phyloP scores from a whole-genome alignment of 2,113 vertebrate species.

The Ardeotis arabs region DNA sequence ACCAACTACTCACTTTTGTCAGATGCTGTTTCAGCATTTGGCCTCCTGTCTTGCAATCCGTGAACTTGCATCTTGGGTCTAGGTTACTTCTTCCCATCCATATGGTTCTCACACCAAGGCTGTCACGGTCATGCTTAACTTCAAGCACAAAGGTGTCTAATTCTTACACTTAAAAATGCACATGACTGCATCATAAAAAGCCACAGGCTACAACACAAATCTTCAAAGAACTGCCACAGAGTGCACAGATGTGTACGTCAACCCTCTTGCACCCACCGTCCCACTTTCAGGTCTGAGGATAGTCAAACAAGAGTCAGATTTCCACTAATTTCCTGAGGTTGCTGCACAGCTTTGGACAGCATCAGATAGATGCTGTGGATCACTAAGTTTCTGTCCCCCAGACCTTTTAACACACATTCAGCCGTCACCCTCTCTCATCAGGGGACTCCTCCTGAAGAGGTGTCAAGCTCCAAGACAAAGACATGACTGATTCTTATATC shows the following conservation, averaged over 20 bases:
- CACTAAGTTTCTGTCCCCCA: slow-evolving; percentile 57
- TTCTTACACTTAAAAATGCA: slow-evolving; percentile 33
- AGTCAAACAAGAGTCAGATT: slow-evolving; percentile 54
- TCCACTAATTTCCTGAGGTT: slow-evolving; percentile 45
- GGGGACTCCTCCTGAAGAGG: slow-evolving; percentile 27
- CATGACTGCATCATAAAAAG: slow-evolving; percentile 36
- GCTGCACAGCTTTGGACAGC: slow-evolving; percentile 9
- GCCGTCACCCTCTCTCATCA: background rate
- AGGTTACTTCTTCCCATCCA: slow-evolving; percentile 23
- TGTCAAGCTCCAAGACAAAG: slow-evolving; percentile 30
- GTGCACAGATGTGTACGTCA: background rate
- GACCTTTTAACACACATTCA: slow-evolving; percentile 44
- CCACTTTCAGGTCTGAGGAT: background rate
- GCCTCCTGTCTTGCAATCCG: background rate
- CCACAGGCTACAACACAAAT: slow-evolving; percentile 10
- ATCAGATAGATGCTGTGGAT: slow-evolving; percentile 52
- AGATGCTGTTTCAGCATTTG: background rate
- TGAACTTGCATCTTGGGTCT: background rate
- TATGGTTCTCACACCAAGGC: slow-evolving; percentile 20
- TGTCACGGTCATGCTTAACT: slow-evolving; percentile 45
- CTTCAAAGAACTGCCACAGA: slow-evolving; percentile 52
- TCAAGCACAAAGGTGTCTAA: slow-evolving; percentile 55
- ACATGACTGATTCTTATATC: slow-evolving; percentile 36
- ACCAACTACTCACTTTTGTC: background rate
- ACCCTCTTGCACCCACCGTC: background rate